Evolutionary conservation across 2,888 invertebrate genomes (phyloP), one percentile per base, ranked within the genome.

Genomic region (Cataglyphis rosenhaueri): DNA sequence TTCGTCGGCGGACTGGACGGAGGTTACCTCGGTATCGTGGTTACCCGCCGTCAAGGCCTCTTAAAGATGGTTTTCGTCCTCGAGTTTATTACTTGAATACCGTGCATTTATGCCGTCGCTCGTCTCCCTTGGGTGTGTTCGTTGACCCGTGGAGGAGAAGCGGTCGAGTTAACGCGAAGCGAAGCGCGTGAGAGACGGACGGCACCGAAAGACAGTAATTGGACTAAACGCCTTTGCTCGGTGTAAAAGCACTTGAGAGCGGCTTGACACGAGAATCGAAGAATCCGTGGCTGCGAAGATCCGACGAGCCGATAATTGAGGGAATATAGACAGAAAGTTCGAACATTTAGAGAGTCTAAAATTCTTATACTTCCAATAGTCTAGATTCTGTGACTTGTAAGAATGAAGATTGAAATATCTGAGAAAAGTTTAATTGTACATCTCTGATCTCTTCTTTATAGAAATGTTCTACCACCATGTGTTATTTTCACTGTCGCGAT

Each of bases 1-100:
- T 64, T 76, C 78, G 62, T 65, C 55, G 64, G 64, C 48, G 75
- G 35, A 66, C 73, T 65, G 81, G 38, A 74, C 73, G 82, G 82
- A 75, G 75, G 82, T 82, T 82, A 82, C 62, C 59, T 83, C 74
- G 84, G 66, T 48, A n/a, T 70, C 82, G 84, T 82, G 84, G 83
- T 84, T 84, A 83, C 83, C 82, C 83, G 65, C 71, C 84, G 76
- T 84, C 84, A 84, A 84, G 84, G 83, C 74, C 83, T 84, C 78
- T 84, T 84, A 64, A 85, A 78, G 82, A 82, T 79, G 81, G 81
- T 81, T 79, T 82, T 68, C 81, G 81, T 82, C 81, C 64, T 68
- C 81, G 82, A 82, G 62, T 82, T 82, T 82, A 82, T 82, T 82
- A 81, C 82, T 81, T 70, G 82, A 82, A 81, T 82, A 81, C 82